Conservation (phyloP, 2,797 vertebrate species). For the Spinus olivaceus region DNA sequence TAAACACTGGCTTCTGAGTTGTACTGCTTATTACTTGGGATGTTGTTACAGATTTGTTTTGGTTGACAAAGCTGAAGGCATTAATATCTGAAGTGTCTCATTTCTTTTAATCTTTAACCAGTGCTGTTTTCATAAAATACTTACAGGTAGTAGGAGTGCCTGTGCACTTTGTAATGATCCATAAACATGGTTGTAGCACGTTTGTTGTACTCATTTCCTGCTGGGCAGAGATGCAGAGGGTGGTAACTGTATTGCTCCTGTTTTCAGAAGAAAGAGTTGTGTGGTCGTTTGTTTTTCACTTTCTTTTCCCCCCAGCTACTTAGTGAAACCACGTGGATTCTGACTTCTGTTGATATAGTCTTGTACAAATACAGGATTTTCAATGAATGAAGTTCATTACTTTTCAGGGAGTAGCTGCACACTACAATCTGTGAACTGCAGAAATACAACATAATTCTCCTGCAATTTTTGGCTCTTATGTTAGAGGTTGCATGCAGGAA, state of each 20-base stretch:
- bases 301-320: not conserved
- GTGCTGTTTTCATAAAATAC: not conserved
- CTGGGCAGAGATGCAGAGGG: not conserved
- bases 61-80: not conserved
- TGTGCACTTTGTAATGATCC: conserved; percentile 29
- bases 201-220: conserved; percentile 19
- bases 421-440: not conserved
- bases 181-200: not conserved
- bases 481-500: not conserved
- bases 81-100: not conserved
- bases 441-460: not conserved
- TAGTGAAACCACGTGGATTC: not conserved
- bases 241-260: not conserved
- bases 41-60: conserved; percentile 6
- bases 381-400: not conserved
- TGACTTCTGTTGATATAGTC: not conserved
- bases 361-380: not conserved
- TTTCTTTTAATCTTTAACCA: conserved; percentile 56
- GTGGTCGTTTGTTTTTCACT: not conserved
- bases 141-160: not conserved
- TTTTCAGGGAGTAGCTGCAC: not conserved
- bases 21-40: not conserved
- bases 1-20: conserved; percentile 20
- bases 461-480: not conserved
- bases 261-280: not conserved